phyloP scores from a whole-genome alignment of 2,888 invertebrate species.

The Sinohyriopsis cumingii region DNA sequence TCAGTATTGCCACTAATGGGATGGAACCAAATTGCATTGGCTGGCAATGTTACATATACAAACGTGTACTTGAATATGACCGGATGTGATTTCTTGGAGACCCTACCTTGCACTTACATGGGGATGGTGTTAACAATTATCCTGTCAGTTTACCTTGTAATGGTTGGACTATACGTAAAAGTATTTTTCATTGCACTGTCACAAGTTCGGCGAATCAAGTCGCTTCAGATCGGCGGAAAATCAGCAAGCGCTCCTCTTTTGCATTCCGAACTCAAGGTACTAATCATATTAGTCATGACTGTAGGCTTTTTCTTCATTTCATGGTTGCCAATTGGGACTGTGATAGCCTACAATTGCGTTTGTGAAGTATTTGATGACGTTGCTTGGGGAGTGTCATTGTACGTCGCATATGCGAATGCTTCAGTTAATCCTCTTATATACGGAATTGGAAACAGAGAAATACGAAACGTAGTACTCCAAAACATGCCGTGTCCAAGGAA shows the following conservation, averaged over 20 bases:
- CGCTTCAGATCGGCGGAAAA: neutral
- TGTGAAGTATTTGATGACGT: neutral
- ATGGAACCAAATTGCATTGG: neutral
- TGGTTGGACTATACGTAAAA: neutral
- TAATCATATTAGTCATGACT: neutral
- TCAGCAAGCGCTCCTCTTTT: neutral
- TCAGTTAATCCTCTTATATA: neutral
- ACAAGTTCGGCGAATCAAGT: neutral
- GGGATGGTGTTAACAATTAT: neutral
- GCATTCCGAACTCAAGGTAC: neutral
- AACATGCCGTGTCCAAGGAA: neutral
- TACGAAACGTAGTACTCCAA: neutral
- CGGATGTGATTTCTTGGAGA: neutral
- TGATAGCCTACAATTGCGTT: neutral
- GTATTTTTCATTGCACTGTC: constrained; percentile 1
- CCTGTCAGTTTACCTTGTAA: neutral
- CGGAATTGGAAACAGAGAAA: constrained; percentile 1
- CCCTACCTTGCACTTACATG: neutral
- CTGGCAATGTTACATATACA: neutral
- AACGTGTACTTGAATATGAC: neutral
- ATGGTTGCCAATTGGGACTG: neutral
- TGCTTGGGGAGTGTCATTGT: neutral
- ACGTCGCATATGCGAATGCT: neutral
- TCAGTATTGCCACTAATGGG: neutral
- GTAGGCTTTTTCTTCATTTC: neutral